A percentile compares a stretch with the other conserved stretches of the same genome.
Conservation (phyloP, 2,113 vertebrate species). For the Albula goreensis region DNA sequence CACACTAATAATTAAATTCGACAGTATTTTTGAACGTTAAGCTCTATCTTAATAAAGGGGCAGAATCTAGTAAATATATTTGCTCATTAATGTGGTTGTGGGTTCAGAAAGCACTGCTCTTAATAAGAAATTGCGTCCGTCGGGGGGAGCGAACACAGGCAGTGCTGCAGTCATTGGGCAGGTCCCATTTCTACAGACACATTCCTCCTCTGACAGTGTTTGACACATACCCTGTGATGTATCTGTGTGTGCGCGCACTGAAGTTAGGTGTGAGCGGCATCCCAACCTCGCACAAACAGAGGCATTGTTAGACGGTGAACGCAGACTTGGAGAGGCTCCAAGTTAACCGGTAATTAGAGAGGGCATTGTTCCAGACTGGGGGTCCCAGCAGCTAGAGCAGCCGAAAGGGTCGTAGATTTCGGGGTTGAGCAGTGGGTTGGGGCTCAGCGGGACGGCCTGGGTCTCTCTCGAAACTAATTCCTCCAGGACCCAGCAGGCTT, state of each 20-base stretch:
- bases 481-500: constrained; percentile 40
- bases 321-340: constrained; percentile 20
- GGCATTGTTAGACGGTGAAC: constrained; percentile 26
- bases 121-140: too few relatives aligned
- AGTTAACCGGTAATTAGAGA: constrained; percentile 35
- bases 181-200: background rate
- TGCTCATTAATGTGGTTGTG: too few relatives aligned
- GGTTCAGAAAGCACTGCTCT: too few relatives aligned
- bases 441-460: constrained; percentile 34
- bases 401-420: constrained; percentile 11
- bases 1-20: background rate
- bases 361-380: constrained; percentile 18
- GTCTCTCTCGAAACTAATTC: constrained; percentile 28
- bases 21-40: background rate
- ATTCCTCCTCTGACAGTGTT: constrained; percentile 6
- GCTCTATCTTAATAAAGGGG: background rate
- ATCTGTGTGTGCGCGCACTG: constrained; percentile 2
- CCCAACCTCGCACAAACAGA: constrained; percentile 24
- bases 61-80: background rate
- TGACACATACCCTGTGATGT: background rate
- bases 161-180: background rate
- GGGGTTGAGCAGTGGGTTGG: constrained; percentile 21
- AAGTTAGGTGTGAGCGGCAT: background rate
- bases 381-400: constrained; percentile 19
- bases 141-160: too few relatives aligned